Conservation (phyloP, 2,113 vertebrate genomes). For the Bos indicus region DNA sequence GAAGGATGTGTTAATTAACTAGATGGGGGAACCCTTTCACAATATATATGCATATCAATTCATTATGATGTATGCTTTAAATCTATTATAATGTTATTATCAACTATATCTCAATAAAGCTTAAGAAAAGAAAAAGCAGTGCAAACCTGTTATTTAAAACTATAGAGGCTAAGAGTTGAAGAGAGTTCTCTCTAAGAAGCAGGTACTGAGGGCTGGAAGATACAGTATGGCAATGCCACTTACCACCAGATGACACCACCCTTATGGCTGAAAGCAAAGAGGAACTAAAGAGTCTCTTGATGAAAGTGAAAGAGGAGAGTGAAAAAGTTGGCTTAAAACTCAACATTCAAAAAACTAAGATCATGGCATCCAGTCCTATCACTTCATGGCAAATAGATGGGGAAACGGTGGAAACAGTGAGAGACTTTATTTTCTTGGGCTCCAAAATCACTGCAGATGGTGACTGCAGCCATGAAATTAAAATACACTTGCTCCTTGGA, state of each 20-base stretch:
- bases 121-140: not conserved
- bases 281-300: not conserved
- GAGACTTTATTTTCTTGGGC: not conserved
- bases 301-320: not conserved
- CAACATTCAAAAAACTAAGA: not conserved
- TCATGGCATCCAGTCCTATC: not conserved
- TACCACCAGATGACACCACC: not conserved
- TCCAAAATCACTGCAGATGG: not conserved
- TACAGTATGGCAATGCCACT: not conserved
- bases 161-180: not conserved
- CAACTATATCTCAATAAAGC: not conserved
- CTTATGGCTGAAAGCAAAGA: not conserved
- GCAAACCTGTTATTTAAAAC: not conserved
- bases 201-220: not conserved
- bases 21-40: not conserved
- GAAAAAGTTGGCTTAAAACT: not conserved
- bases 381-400: not conserved
- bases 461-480: not conserved
- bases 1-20: not conserved
- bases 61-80: not conserved
- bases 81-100: not conserved
- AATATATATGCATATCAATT: not conserved
- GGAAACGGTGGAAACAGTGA: not conserved
- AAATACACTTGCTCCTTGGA: not conserved
- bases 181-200: not conserved